Base-by-base conservation (phyloP, 2,113 vertebrate species). In the Nyctibius bracteatus region DNA sequence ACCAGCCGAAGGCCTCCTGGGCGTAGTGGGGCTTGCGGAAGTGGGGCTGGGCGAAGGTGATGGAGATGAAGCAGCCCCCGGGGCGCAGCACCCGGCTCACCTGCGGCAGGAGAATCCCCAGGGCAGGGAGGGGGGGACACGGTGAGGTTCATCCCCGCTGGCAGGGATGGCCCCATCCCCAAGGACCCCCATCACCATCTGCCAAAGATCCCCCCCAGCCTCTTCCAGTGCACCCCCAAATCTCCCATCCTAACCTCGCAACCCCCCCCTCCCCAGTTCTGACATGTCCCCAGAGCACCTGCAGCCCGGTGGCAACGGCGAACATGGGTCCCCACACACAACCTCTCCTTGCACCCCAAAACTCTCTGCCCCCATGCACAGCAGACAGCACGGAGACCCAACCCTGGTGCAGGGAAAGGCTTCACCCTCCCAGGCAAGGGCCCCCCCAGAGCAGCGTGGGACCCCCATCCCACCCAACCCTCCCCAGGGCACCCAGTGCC, bases 21-120 rank as follows among this genome's bases (percentile, higher is more conserved):
- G 99, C 99, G 2, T 99, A 99, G 88, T 99, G 98, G 46, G 97
- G 98, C 85, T 98, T 98, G 86, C 99, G 98, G 97, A 99, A 99
- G 91, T 99, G 98, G 6, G 99, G 99, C 55, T 98, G 98, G 5
- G 99, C 98, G 7, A 99, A 99, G 52, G 99, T 99, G 90, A 99
- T 96, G 2, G 99, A 99, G 95, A 99, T 88, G 73, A 99, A 99
- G 16, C 98, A 98, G 49, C 99, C 99, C 35, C 96, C 97, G 0
- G 98, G 98, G 70, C 98, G 98, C 94, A 99, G 94, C 75, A 99
- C 98, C 15, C 99, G 98, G 96, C 99, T 98, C 85, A 99, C 98
- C 99, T 99, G 97, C 2, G 9, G 89, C 10, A 18, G 71, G 72
- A 79, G 35, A 70, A 59, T 3, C 49, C 83, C 90, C 67, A 1